A percentile compares a stretch with the other conserved stretches of the same genome.
Evolutionary conservation across 2,888 invertebrate genomes (phyloP).

Genomic region (Cataglyphis rosenhaueri): DNA sequence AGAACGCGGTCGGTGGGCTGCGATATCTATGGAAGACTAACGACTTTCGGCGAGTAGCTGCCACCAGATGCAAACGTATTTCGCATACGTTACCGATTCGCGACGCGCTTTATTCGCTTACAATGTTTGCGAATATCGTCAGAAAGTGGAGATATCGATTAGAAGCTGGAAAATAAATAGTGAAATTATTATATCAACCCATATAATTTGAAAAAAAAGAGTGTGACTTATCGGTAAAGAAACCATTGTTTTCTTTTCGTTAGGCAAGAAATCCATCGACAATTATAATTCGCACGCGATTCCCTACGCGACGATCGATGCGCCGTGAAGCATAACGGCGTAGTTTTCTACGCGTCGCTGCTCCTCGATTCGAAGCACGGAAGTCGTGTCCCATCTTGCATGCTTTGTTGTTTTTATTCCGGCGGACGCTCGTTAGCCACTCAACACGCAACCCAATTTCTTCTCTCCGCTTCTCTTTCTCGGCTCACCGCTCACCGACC

Average conservation of each 20-base stretch:
- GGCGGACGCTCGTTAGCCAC: conserved; percentile 62
- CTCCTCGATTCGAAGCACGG: conserved; percentile 34
- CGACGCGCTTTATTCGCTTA: background rate
- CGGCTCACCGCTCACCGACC: conserved; percentile 40
- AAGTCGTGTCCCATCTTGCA: conserved; percentile 44
- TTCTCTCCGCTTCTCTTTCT: conserved; percentile 30
- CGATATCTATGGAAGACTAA: conserved; percentile 66
- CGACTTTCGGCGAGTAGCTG: conserved; percentile 63
- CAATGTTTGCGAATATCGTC: conserved; percentile 19
- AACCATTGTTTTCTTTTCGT: conserved; percentile 30
- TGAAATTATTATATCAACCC: background rate
- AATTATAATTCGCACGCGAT: conserved; percentile 41
- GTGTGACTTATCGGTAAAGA: background rate
- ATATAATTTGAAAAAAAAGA: background rate
- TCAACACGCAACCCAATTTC: conserved; percentile 63
- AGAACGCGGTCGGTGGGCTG: conserved; percentile 50
- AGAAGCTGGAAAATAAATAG: background rate
- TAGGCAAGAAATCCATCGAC: conserved; percentile 22
- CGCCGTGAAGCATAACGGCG: conserved; percentile 39
- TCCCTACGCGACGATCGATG: conserved; percentile 30
- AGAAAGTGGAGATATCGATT: background rate
- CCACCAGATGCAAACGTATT: conserved; percentile 45
- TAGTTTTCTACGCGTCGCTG: conserved; percentile 46
- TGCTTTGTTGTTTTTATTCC: conserved; percentile 53
- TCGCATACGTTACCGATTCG: conserved; percentile 40